Percentiles rank a stretch among this genome's conserved stretches.
These are phyloP conservation scores for Conistra vaccinii DNA, from an alignment of 2,888 invertebrate species.

Conservation along the genomic window DNA sequence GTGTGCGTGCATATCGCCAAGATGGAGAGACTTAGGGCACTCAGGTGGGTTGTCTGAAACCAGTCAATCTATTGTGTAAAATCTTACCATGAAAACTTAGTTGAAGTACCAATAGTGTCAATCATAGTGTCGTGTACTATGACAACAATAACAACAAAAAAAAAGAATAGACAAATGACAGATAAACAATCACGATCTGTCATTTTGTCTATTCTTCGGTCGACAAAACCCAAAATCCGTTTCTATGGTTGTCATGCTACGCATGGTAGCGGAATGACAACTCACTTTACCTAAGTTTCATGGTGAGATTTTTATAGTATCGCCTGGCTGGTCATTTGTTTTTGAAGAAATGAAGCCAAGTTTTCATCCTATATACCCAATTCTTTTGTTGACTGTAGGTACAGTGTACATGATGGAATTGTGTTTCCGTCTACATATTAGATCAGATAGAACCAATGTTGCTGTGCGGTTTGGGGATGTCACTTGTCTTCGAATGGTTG, in stretches of 20 bases:
- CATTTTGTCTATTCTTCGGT: too few species aligned
- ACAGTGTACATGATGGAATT: not conserved
- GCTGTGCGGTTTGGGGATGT: too few species aligned
- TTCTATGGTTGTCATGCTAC: too few species aligned
- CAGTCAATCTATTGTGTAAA: not conserved
- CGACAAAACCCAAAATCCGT: too few species aligned
- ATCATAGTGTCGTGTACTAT: not conserved
- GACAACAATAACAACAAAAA: too few species aligned
- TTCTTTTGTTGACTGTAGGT: not conserved
- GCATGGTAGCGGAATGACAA: too few species aligned
- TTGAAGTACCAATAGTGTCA: not conserved
- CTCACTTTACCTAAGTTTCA: too few species aligned
- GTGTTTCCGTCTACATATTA: not conserved
- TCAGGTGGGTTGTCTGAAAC: slow-evolving; percentile 88
- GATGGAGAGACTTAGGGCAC: slow-evolving; percentile 91
- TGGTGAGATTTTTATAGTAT: too few species aligned
- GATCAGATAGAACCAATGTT: not conserved
- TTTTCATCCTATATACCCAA: not conserved
- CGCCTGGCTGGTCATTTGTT: not conserved
- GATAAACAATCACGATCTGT: too few species aligned
- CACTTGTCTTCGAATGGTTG: too few species aligned
- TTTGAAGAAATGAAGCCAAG: not conserved
- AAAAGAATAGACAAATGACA: too few species aligned
- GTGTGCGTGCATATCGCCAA: slow-evolving; percentile 92
- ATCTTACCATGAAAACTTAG: not conserved